Conservation (phyloP, 2,888 invertebrate genomes). For the Polyploca ridens region DNA sequence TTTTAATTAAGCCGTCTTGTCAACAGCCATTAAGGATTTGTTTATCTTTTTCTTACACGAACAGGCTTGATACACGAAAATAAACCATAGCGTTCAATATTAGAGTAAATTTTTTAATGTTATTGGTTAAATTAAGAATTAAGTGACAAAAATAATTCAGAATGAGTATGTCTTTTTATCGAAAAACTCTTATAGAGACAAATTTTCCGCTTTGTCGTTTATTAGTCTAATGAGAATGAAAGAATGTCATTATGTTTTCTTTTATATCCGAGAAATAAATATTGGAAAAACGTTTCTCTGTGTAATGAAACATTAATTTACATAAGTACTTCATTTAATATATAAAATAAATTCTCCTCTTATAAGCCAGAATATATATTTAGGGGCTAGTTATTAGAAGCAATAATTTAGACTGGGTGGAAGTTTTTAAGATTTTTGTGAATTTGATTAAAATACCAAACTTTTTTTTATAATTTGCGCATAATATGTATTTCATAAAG, state of each 20-base stretch:
- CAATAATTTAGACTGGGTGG: no score
- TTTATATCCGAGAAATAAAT: background rate
- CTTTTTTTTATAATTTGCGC: no score
- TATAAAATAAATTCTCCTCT: no score
- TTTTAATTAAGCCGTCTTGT: conserved; percentile 73
- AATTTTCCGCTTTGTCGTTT: background rate
- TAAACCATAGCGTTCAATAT: background rate
- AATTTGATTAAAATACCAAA: no score
- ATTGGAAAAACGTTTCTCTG: background rate
- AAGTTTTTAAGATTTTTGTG: no score
- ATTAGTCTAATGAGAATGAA: conserved; percentile 4
- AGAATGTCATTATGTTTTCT: background rate
- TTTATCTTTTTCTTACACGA: conserved; percentile 48
- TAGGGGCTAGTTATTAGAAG: no score
- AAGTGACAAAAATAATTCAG: background rate
- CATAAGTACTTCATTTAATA: background rate
- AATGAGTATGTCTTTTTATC: background rate
- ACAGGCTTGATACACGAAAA: background rate
- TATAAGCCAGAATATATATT: no score
- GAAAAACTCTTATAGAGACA: background rate
- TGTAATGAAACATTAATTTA: background rate
- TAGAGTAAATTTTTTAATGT: background rate
- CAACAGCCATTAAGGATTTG: conserved; percentile 57
- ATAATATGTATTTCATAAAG: no score
- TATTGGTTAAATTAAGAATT: background rate